Evolutionary conservation across 2,797 vertebrate species (phyloP), one percentile per base, ranked within the genome.

Genomic region (Anguilla megastoma): DNA sequence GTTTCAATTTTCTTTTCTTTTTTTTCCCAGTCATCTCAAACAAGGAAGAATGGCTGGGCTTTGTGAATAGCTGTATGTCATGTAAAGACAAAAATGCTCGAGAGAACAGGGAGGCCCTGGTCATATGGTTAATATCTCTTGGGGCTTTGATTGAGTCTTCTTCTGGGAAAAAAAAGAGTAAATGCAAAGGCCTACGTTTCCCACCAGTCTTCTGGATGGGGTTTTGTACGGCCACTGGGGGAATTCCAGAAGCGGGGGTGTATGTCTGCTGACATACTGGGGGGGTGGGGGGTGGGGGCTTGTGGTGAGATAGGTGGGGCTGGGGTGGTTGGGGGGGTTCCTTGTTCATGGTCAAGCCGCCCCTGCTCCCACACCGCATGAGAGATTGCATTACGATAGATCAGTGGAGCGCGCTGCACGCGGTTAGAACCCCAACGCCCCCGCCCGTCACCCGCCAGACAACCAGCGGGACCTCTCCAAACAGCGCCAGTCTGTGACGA

Each of bases 381-480:
- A 7, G 84, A 85, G 52, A 87, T 84, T 88, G 84, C 71, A 88
- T 90, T 90, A 87, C 86, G 84, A 90, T 90, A 74, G 86, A 90
- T 86, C 60, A 85, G 69, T 60, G 4, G 54, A 71, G 85, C 30
- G 16, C 85, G 76, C 52, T 54, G 79, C 50, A 85, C 88, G 89
- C 82, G 71, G 88, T 36, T 45, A 33, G 30, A 58, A 48, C 86
- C 74, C 80, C 54, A 71, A 84, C 87, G 45, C 86, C 66, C 82
- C 48, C 56, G 66, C 74, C 66, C 85, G 80, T 56, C 86, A 83
- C 82, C 83, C 83, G 50, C n/a, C 48, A 84, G 50, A 52, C 41
- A 90, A 66, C 41, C 52, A 58, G 60, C 21, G 52, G 80, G 88
- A 90, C 76, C 71, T 66, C 84, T 79, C 87, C 66, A 86, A 85